Evolutionary conservation across 35 echinoderm and acorn worm species (phyloP).

Genomic region (Hemicentrotus pulcherrimus): DNA sequence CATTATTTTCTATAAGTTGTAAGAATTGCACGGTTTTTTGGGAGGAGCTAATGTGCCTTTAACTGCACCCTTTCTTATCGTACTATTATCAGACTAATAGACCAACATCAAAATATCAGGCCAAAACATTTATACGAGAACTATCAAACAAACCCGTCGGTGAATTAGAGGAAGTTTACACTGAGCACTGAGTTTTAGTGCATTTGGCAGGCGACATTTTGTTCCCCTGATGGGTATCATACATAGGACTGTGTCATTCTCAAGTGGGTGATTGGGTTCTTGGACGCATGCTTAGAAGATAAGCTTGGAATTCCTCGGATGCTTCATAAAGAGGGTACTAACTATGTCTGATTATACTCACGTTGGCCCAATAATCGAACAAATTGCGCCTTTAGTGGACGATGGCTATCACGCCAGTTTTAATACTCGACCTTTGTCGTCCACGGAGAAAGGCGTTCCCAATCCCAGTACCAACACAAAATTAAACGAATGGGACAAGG

Average conservation of each 20-base stretch:
- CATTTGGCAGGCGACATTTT: neutral
- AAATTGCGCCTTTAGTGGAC: neutral
- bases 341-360: constrained; percentile 3
- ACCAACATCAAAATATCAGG: constrained; percentile 6
- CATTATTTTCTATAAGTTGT: too few species aligned
- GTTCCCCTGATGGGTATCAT: neutral
- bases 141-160: constrained; percentile 25
- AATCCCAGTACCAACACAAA: neutral
- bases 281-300: neutral
- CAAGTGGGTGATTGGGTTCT: neutral
- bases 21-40: neutral
- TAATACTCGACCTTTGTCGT: neutral
- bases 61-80: neutral
- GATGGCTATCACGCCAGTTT: neutral
- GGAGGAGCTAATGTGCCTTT: neutral
- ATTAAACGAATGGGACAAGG: neutral
- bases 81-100: neutral
- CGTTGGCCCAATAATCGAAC: neutral
- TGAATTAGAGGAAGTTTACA: neutral
- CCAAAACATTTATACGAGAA: constrained; percentile 27
- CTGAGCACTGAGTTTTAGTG: neutral
- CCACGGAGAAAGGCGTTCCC: neutral
- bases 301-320: neutral
- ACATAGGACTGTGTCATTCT: constrained; percentile 14
- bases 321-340: neutral